Evolutionary conservation across 53 echinoderm and acorn worm species (phyloP).

Genomic region (Stichopus horrens): DNA sequence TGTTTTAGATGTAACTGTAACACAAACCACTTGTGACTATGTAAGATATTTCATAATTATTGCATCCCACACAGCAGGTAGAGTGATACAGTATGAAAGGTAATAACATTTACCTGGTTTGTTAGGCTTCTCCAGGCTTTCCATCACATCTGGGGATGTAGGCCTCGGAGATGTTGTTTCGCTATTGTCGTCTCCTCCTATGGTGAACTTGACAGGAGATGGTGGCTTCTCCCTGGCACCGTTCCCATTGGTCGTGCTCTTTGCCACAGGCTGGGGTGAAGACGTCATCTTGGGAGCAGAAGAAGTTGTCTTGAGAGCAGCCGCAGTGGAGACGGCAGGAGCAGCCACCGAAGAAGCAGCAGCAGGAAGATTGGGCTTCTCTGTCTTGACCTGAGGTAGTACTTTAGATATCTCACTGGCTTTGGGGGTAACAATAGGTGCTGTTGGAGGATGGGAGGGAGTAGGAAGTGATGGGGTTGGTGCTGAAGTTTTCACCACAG

Average conservation of each 20-base stretch:
- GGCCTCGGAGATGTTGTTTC: not conserved
- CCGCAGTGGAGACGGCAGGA: constrained; percentile 19
- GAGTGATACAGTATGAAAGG: too few species aligned
- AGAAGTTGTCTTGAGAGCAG: constrained; percentile 14
- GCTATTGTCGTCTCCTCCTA: constrained; percentile 78
- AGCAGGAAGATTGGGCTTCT: constrained; percentile 10
- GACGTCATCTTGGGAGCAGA: not conserved
- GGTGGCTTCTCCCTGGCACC: constrained; percentile 14
- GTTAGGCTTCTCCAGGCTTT: not conserved
- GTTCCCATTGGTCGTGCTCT: constrained; percentile 19
- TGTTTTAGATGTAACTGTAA: too few species aligned
- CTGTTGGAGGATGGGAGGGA: constrained; percentile 23
- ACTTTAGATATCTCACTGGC: constrained; percentile 5
- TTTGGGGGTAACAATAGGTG: constrained; percentile 34
- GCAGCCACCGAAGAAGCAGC: not conserved
- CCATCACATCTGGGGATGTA: not conserved
- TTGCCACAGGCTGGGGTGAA: constrained; percentile 2
- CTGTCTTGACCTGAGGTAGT: constrained; percentile 35
- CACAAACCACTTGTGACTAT: too few species aligned
- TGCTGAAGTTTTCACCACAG: constrained; percentile 35
- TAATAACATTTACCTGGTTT: constrained; percentile 13
- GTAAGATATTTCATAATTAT: too few species aligned
- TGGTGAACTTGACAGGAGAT: constrained; percentile 74
- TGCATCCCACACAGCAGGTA: too few species aligned
- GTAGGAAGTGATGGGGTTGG: constrained; percentile 43